Conservation (phyloP, 2,113 vertebrate species). For the Apteryx owenii region DNA sequence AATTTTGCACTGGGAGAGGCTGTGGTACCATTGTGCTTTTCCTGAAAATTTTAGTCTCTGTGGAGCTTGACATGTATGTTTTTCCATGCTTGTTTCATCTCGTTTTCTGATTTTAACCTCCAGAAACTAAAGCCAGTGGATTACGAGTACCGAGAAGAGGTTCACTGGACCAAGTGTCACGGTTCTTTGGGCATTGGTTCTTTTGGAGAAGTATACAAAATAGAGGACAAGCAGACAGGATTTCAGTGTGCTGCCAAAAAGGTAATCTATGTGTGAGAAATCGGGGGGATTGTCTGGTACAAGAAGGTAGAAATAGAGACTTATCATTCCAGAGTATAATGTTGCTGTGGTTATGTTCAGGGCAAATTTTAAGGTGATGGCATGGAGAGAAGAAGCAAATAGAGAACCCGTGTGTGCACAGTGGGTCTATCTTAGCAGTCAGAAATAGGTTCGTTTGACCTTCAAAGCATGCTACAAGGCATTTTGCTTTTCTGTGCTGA, state of each 20-base stretch:
- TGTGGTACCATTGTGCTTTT: background rate
- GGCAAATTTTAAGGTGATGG: background rate
- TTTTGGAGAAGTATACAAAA: slow-evolving; percentile 90
- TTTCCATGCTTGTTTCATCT: background rate
- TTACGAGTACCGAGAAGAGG: slow-evolving; percentile 90
- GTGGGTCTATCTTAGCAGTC: background rate
- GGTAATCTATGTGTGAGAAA: slow-evolving; percentile 73
- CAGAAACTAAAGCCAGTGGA: slow-evolving; percentile 90
- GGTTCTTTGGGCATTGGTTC: slow-evolving; percentile 88
- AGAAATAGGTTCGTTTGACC: background rate
- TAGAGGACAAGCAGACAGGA: slow-evolving; percentile 89
- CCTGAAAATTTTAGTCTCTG: background rate
- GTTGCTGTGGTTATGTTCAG: background rate
- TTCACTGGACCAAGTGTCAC: slow-evolving; percentile 83
- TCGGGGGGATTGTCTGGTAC: background rate
- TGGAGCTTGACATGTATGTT: background rate
- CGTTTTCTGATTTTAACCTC: background rate
- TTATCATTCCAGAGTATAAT: background rate
- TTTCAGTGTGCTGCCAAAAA: slow-evolving; percentile 93
- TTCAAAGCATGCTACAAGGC: background rate
- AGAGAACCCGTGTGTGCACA: background rate
- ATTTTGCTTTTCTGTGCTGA: background rate
- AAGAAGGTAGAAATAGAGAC: background rate
- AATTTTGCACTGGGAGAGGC: background rate
- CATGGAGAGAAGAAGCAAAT: background rate